These are phyloP conservation scores for Cyrtodaria siliqua DNA, from an alignment of 2,888 invertebrate species.

Conservation along the genomic window DNA sequence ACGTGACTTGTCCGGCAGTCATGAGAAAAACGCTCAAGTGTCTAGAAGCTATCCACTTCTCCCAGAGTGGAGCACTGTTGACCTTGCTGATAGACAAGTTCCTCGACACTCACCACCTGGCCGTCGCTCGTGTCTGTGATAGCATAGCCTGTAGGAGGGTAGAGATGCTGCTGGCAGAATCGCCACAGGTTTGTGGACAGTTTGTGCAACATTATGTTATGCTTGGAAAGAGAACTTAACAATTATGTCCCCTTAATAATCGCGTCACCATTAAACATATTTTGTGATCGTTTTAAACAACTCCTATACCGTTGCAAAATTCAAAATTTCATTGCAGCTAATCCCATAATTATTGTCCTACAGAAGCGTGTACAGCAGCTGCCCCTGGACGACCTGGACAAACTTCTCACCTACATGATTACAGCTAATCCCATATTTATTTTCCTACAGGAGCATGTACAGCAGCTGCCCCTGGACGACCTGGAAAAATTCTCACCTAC, in stretches of 20 bases:
- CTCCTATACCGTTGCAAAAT: too few species aligned
- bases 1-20: conserved; percentile 88
- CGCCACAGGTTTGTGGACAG: conserved; percentile 79
- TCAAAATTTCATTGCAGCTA: too few species aligned
- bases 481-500: conserved; percentile 89
- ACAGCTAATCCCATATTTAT: conserved; percentile 85
- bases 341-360: too few species aligned
- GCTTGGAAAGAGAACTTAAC: too few species aligned
- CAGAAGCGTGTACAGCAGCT: conserved; percentile 89
- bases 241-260: too few species aligned
- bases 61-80: conserved; percentile 92
- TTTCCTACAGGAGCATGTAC: conserved; percentile 88
- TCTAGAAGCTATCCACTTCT: conserved; percentile 88
- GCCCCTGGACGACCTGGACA: conserved; percentile 90
- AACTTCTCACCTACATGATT: conserved; percentile 89
- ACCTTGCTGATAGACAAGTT: conserved; percentile 89
- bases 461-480: conserved; percentile 91
- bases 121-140: conserved; percentile 90
- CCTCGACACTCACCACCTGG: conserved; percentile 90
- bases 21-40: conserved; percentile 90
- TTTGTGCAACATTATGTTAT: too few species aligned
- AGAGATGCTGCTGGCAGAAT: conserved; percentile 90
- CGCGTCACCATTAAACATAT: too few species aligned
- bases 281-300: too few species aligned
- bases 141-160: conserved; percentile 90